phyloP scores from a whole-genome alignment of 2,797 vertebrate species.

The Falco biarmicus region DNA sequence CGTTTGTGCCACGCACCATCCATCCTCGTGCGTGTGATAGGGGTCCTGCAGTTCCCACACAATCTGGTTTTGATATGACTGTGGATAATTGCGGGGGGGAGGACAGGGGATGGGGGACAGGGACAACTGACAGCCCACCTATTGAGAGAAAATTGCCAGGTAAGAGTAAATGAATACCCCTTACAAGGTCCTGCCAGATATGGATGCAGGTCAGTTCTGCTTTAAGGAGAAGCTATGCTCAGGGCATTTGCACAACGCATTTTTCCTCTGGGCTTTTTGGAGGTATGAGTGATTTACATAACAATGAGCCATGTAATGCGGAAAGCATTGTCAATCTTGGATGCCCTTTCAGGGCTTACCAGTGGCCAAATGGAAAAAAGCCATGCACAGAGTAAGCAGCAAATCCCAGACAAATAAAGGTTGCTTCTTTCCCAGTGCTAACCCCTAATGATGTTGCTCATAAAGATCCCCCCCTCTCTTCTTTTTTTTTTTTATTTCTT shows the following conservation, averaged over 20 bases:
- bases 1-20: fast-evolving
- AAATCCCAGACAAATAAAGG: not conserved
- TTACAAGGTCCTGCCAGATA: not conserved
- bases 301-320: not conserved
- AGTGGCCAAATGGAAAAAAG: conserved; percentile 56
- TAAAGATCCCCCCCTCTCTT: not conserved
- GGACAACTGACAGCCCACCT: fast-evolving
- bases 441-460: not conserved
- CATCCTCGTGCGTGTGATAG: fast-evolving
- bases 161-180: not conserved
- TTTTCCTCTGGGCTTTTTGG: not conserved
- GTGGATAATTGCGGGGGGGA: fast-evolving
- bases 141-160: not conserved
- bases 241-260: not conserved
- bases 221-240: not conserved
- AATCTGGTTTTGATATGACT: not conserved
- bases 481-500: not conserved
- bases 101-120: too few species aligned
- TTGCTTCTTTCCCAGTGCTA: conserved; percentile 51
- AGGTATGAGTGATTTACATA: not conserved
- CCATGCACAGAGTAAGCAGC: not conserved
- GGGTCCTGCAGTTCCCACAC: not conserved
- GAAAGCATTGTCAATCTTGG: not conserved
- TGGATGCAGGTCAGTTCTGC: not conserved
- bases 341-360: conserved; percentile 16